These are phyloP conservation scores for Scaptomyza polygonia DNA, from an alignment of 2,888 invertebrate species.

Conservation along the genomic window DNA sequence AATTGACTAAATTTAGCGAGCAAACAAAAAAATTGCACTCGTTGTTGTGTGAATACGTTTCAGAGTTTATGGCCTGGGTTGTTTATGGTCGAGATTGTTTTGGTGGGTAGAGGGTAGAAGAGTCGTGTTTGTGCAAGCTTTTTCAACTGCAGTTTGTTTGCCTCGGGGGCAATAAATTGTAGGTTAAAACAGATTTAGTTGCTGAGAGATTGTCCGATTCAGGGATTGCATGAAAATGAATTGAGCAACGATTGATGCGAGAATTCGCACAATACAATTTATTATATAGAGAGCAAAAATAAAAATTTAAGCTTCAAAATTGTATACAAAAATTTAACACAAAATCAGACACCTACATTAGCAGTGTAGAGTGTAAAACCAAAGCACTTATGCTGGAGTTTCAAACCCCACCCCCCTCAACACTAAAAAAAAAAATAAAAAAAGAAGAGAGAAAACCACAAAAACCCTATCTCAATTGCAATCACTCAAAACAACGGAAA, in stretches of 20 bases:
- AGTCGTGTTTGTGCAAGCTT: conserved; percentile 24
- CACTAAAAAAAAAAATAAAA: too few relatives aligned
- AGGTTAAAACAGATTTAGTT: conserved; percentile 56
- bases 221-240: conserved; percentile 61
- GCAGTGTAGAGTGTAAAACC: conserved; percentile 10
- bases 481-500: conserved; percentile 82
- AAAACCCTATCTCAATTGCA: conserved; percentile 81
- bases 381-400: conserved; percentile 26
- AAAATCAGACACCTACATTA: conserved; percentile 8
- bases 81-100: conserved; percentile 49
- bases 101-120: neutral
- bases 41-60: conserved; percentile 36
- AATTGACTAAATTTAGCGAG: conserved; percentile 59
- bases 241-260: conserved; percentile 65
- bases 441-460: conserved; percentile 58
- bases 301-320: conserved; percentile 22
- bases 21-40: conserved; percentile 17
- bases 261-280: conserved; percentile 50
- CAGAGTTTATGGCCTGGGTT: conserved; percentile 62
- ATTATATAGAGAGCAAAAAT: conserved; percentile 27
- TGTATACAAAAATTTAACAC: conserved; percentile 21
- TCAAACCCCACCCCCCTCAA: conserved; percentile 1
- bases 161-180: conserved; percentile 61
- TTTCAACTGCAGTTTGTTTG: conserved; percentile 59
- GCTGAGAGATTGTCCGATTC: conserved; percentile 40